Conservation (phyloP, 2,888 invertebrate species). For the Augochlorella aurata region DNA sequence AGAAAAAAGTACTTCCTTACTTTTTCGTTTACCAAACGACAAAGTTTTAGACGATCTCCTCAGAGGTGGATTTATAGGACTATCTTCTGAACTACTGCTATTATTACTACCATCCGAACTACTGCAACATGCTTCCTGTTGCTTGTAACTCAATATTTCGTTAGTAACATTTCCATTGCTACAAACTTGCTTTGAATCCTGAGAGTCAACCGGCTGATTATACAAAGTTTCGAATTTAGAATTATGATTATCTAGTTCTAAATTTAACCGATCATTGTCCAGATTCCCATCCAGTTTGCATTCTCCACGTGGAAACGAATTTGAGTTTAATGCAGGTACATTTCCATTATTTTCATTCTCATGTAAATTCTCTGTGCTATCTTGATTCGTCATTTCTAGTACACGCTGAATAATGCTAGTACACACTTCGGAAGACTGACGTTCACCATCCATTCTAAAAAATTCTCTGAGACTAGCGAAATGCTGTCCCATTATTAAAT, state of each 20-base stretch:
- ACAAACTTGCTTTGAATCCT: slow-evolving; percentile 75
- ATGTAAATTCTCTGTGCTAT: slow-evolving; percentile 66
- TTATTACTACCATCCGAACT: slow-evolving; percentile 78
- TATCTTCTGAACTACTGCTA: slow-evolving; percentile 80
- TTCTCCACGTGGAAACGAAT: slow-evolving; percentile 70
- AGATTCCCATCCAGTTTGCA: slow-evolving; percentile 74
- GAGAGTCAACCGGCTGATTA: slow-evolving; percentile 78
- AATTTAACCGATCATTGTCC: slow-evolving; percentile 75
- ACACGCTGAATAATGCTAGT: slow-evolving; percentile 65
- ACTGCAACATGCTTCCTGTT: slow-evolving; percentile 71
- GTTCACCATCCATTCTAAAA: slow-evolving; percentile 79
- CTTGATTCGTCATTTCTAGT: slow-evolving; percentile 70
- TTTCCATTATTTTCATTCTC: slow-evolving; percentile 77
- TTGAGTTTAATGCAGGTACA: slow-evolving; percentile 68
- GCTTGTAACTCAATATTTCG: slow-evolving; percentile 68
- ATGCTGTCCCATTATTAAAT: slow-evolving; percentile 81
- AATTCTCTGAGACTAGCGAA: slow-evolving; percentile 81
- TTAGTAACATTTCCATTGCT: slow-evolving; percentile 76
- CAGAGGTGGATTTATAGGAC: slow-evolving; percentile 76
- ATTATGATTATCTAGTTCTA: slow-evolving; percentile 79
- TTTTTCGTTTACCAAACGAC: slow-evolving; percentile 79
- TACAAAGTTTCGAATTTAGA: slow-evolving; percentile 80
- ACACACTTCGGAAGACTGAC: slow-evolving; percentile 71
- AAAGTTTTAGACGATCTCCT: slow-evolving; percentile 79
- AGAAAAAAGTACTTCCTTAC: slow-evolving; percentile 50